Evolutionary conservation across 2,888 invertebrate species (phyloP).

Genomic region (Leptinotarsa peninsularis): DNA sequence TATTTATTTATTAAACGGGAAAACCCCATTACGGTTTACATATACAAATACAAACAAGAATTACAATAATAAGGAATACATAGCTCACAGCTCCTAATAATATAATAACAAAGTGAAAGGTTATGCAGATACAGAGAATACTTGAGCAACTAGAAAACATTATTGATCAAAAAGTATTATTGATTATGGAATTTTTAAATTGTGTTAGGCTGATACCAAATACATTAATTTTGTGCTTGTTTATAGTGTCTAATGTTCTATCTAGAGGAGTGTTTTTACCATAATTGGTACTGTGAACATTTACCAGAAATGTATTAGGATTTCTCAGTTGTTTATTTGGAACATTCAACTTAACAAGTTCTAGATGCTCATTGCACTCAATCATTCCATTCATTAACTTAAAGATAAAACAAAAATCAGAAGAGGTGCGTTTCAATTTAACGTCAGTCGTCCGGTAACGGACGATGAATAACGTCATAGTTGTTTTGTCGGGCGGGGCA

Average conservation of each 20-base stretch:
- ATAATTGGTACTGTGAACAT: slow-evolving; percentile 14
- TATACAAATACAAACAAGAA: slow-evolving; percentile 13
- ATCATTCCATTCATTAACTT: slow-evolving; percentile 12
- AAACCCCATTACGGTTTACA: slow-evolving; percentile 10
- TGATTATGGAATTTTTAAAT: not conserved
- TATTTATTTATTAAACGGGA: slow-evolving; percentile 5
- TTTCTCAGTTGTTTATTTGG: slow-evolving; percentile 1
- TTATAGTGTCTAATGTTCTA: slow-evolving; percentile 13
- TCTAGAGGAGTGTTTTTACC: slow-evolving; percentile 13
- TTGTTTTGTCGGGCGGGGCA: not conserved
- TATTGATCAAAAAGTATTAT: not conserved
- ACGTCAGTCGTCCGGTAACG: not conserved
- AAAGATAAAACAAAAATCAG: slow-evolving; percentile 5
- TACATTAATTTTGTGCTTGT: slow-evolving; percentile 15
- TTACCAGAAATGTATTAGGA: not conserved
- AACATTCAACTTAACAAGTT: slow-evolving; percentile 3
- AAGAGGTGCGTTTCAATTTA: slow-evolving; percentile 2
- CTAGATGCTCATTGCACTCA: slow-evolving; percentile 8
- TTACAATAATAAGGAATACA: not conserved
- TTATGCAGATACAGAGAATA: not conserved
- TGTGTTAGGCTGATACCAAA: slow-evolving; percentile 1
- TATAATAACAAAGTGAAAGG: not conserved
- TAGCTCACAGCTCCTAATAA: slow-evolving; percentile 1
- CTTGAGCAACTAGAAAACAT: slow-evolving; percentile 5
- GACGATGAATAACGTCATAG: slow-evolving; percentile 1